Conservation (phyloP, 2,113 vertebrate species). For the Diadophis punctatus region DNA sequence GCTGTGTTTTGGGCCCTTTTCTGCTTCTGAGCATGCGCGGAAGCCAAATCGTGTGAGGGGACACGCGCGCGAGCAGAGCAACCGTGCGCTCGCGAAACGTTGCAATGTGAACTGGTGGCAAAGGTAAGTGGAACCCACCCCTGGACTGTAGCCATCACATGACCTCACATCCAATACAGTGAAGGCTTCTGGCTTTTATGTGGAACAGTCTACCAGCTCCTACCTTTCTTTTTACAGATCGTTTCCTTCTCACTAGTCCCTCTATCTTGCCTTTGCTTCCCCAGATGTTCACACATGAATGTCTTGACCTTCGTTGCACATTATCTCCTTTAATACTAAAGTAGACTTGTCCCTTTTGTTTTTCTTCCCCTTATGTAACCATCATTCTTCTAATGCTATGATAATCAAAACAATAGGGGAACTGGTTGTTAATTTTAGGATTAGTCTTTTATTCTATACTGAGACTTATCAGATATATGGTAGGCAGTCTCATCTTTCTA, state of each 20-base stretch:
- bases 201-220: not conserved
- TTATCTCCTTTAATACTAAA: not conserved
- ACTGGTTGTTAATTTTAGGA: not conserved
- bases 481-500: not conserved
- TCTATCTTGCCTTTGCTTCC: not conserved
- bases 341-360: not conserved
- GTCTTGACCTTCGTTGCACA: not conserved
- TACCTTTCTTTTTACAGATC: not conserved
- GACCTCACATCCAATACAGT: not conserved
- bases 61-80: too few species aligned
- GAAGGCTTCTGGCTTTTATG: not conserved
- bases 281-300: not conserved
- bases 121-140: too few species aligned
- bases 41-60: too few species aligned
- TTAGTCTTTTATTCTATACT: not conserved
- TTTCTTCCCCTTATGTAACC: not conserved
- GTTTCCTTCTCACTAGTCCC: not conserved
- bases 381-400: not conserved
- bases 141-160: not conserved
- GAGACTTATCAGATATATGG: not conserved
- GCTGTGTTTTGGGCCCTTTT: too few species aligned
- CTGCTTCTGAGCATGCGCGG: too few species aligned
- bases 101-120: too few species aligned
- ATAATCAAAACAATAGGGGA: not conserved
- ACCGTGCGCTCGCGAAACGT: too few species aligned